Conservation (phyloP, 2,888 invertebrate genomes). For the Chloromyia formosa region DNA sequence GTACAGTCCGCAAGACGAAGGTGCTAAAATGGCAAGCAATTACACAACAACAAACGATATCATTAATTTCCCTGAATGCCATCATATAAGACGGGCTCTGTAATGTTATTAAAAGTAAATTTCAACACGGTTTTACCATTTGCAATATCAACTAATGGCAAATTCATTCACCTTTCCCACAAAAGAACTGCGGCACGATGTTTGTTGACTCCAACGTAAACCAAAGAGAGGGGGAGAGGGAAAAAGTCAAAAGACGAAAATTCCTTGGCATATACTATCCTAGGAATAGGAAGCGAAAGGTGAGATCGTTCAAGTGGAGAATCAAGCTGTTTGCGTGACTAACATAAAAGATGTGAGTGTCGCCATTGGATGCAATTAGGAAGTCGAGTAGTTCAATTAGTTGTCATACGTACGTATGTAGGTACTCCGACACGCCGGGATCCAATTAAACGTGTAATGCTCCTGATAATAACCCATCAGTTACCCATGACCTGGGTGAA, state of each 20-base stretch:
- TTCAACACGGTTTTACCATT: slow-evolving; percentile 34
- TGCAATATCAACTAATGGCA: slow-evolving; percentile 17
- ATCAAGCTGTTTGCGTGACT: slow-evolving; percentile 23
- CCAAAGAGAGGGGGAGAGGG: background rate
- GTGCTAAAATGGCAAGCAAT: slow-evolving; percentile 19
- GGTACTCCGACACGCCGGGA: background rate
- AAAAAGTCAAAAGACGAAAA: slow-evolving; percentile 11
- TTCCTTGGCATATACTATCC: background rate
- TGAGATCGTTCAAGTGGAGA: background rate
- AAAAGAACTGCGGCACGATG: background rate
- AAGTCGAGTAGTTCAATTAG: slow-evolving; percentile 34
- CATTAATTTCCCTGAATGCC: slow-evolving; percentile 23
- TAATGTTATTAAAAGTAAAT: slow-evolving; percentile 28
- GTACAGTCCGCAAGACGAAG: background rate
- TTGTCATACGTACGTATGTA: background rate
- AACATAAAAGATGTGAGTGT: background rate
- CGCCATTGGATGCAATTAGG: slow-evolving; percentile 17
- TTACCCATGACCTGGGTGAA: slow-evolving; percentile 5
- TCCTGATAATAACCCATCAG: slow-evolving; percentile 5
- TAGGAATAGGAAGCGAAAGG: background rate
- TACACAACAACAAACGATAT: slow-evolving; percentile 26
- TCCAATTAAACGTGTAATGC: slow-evolving; percentile 5
- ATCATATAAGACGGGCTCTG: background rate
- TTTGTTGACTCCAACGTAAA: background rate
- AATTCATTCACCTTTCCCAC: slow-evolving; percentile 10